phyloP scores from a whole-genome alignment of 2,113 vertebrate genomes.

The Nymphicus hollandicus region DNA sequence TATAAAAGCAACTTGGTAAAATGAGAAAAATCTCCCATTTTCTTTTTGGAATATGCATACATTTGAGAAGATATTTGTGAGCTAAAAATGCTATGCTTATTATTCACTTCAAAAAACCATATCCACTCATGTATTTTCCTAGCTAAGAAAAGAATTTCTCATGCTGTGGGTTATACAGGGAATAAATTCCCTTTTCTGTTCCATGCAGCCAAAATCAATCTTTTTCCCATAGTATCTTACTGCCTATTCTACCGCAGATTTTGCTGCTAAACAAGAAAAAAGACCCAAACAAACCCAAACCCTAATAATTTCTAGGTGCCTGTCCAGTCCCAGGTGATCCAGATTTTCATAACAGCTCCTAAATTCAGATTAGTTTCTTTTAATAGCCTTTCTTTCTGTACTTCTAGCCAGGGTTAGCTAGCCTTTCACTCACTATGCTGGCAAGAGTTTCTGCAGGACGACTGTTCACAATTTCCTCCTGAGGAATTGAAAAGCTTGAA shows the following conservation, averaged over 20 bases:
- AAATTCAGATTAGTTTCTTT: neutral
- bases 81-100: neutral
- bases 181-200: conserved; percentile 1
- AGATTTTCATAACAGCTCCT: neutral
- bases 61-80: neutral
- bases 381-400: neutral
- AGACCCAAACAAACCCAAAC: neutral
- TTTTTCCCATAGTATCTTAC: neutral
- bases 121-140: neutral
- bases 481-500: neutral
- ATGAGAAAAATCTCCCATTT: neutral
- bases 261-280: neutral
- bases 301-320: neutral
- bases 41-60: neutral
- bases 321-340: neutral
- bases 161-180: neutral
- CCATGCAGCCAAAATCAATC: neutral
- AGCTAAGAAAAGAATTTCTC: neutral
- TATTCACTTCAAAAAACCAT: neutral
- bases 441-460: neutral
- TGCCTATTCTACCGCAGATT: neutral
- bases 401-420: neutral
- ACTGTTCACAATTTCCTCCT: neutral
- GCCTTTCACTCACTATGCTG: neutral
- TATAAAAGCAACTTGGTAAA: neutral